Base-by-base conservation (phyloP, 2,797 vertebrate species). In the Microhierax caerulescens region DNA sequence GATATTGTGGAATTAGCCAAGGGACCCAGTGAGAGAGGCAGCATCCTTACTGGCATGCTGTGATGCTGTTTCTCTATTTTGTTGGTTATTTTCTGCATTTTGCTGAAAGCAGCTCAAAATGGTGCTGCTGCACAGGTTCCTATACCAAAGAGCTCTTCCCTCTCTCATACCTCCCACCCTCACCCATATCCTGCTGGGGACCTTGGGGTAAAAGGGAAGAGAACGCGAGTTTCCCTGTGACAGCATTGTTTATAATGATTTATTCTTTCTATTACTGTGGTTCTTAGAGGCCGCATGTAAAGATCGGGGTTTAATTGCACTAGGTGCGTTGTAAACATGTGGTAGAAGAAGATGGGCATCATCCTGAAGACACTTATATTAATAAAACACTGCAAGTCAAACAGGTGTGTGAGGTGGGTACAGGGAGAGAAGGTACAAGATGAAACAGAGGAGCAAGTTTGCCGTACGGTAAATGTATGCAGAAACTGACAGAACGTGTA, bases 191-290 rank as follows among this genome's bases (percentile, higher is more conserved):
- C 17, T 59, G 57, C 63, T 74, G 61, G 24, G 74, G 85, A 5
- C 80, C 80, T 39, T 59, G 36, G 47, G 65, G 36, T 72, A 85
- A 80, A 94, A 80, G 43, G 28, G 15, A 89, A 47, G 65, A 65
- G 39, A 84, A 72, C 10, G 9, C 7, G 5, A 48, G 65, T 59
- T 93, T 90, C 20, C 61, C 18, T 30, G 24, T 95, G 87, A 92
- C 83, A 93, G 51, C 63, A 37, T 84, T 92, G 74, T 86, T 97
- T 88, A 53, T 86, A 88, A 91, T 80, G 72, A 95, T 95, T 91
- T 93, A 88, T 95, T 90, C 67, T 92, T 87, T 87, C 85, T 86
- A 56, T 95, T 94, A 95, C 51, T 36, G 50, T 50, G 51, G 48
- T 85, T 89, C 93, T 94, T 68, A 41, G 61, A 95, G 87, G 59